These are phyloP conservation scores for Drosophila borborema DNA, from an alignment of 2,888 invertebrate genomes.

Conservation along the genomic window DNA sequence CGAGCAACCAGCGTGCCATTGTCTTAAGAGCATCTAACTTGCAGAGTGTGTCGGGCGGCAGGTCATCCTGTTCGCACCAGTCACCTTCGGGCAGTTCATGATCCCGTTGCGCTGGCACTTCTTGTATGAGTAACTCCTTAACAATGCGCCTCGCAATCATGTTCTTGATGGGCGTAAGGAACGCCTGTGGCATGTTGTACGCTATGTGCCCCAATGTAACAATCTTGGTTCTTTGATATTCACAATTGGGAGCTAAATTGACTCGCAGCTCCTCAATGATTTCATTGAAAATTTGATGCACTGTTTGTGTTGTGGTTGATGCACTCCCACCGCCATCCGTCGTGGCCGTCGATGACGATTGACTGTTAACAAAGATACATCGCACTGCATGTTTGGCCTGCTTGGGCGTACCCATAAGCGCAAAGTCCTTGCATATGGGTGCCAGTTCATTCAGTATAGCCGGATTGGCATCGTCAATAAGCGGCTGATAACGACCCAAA, in stretches of 20 bases:
- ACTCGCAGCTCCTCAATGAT: conserved; percentile 92
- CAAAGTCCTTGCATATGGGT: conserved; percentile 94
- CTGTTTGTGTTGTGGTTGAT: conserved; percentile 70
- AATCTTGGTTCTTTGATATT: conserved; percentile 96
- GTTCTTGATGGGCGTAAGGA: conserved; percentile 95
- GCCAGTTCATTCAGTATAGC: conserved; percentile 91
- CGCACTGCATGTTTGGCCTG: conserved; percentile 98
- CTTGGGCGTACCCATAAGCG: conserved; percentile 95
- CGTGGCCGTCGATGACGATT: conserved; percentile 57
- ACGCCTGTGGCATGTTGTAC: conserved; percentile 95
- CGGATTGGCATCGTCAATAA: conserved; percentile 91
- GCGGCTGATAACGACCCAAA: conserved; percentile 93
- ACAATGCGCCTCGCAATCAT: conserved; percentile 98
- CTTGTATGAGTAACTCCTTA: conserved; percentile 96
- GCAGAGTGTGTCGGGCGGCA: conserved; percentile 96
- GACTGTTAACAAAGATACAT: conserved; percentile 94
- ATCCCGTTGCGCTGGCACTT: conserved; percentile 87
- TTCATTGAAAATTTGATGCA: conserved; percentile 92
- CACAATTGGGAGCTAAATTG: conserved; percentile 90
- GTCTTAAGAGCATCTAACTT: conserved; percentile 98
- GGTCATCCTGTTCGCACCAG: conserved; percentile 94
- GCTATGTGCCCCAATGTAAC: conserved; percentile 98
- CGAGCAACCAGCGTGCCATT: conserved; percentile 98
- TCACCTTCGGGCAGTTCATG: conserved; percentile 76
- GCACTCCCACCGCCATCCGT: conserved; percentile 64